These are phyloP conservation scores for Cuniculus paca DNA, from an alignment of 2,797 vertebrate genomes.

Conservation along the genomic window DNA sequence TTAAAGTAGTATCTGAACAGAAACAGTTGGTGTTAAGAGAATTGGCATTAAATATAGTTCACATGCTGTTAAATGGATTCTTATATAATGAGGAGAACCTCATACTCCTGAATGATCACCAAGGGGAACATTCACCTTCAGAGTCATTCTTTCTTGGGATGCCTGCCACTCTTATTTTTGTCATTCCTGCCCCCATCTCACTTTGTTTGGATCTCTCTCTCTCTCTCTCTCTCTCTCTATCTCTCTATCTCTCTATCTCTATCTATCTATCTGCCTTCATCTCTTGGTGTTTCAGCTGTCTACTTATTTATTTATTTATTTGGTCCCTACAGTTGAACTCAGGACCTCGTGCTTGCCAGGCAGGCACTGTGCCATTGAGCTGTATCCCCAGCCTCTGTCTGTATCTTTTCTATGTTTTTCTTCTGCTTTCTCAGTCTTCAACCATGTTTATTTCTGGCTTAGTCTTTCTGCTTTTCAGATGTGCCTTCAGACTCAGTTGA, in stretches of 20 bases:
- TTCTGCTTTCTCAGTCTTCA: background rate
- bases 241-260: background rate
- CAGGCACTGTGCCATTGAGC: too few relatives aligned
- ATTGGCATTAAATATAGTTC: background rate
- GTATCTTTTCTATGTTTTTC: background rate
- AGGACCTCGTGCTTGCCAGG: too few relatives aligned
- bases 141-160: background rate
- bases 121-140: background rate
- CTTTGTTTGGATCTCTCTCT: background rate
- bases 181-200: background rate
- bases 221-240: rapidly evolving
- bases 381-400: background rate
- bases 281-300: background rate
- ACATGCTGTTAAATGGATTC: background rate
- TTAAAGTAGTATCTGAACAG: background rate
- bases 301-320: too few relatives aligned
- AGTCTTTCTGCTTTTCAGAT: background rate
- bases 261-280: too few relatives aligned
- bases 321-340: too few relatives aligned
- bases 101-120: background rate
- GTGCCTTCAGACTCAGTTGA: conserved; percentile 56
- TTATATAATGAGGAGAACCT: background rate
- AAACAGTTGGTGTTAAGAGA: background rate
- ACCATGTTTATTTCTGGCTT: background rate
- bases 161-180: background rate